These are phyloP conservation scores for Morpho deidamia DNA, from an alignment of 2,888 invertebrate genomes.

Conservation along the genomic window DNA sequence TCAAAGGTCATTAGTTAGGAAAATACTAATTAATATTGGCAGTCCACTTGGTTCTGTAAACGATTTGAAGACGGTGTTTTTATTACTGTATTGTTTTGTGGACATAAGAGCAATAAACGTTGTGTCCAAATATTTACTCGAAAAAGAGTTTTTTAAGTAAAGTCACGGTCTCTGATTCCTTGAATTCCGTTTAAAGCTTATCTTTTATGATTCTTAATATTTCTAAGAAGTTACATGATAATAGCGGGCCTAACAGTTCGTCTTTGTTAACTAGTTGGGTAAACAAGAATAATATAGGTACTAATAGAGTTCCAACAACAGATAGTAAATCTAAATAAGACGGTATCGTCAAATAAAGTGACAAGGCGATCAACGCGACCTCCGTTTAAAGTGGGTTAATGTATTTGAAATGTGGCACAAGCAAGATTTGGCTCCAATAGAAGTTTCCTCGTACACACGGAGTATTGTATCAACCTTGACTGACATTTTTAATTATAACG, in stretches of 20 bases:
- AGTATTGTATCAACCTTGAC: slow-evolving; percentile 48
- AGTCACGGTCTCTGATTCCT: background rate
- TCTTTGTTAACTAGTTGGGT: background rate
- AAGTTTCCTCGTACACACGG: slow-evolving; percentile 34
- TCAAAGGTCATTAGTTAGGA: slow-evolving; percentile 12
- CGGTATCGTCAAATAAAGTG: slow-evolving; percentile 37
- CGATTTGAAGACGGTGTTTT: too few relatives aligned
- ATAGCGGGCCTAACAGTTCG: background rate
- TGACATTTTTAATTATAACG: slow-evolving; percentile 38
- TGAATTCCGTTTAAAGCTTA: slow-evolving; percentile 1
- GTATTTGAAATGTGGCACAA: slow-evolving; percentile 57
- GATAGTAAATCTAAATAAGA: slow-evolving; percentile 18
- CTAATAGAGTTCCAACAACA: slow-evolving; percentile 2
- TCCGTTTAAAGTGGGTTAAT: slow-evolving; percentile 66
- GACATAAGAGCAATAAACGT: background rate
- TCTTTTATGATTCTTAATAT: slow-evolving; percentile 1
- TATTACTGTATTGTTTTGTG: background rate
- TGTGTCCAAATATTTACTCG: background rate
- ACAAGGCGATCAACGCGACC: slow-evolving; percentile 48
- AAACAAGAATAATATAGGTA: background rate
- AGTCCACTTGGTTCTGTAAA: background rate
- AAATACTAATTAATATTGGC: background rate
- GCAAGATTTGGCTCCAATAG: slow-evolving; percentile 41
- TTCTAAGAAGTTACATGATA: slow-evolving; percentile 4
- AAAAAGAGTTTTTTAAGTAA: background rate